phyloP scores from a whole-genome alignment of 1,140 invertebrate genomes.

The Choristoneura fumiferana region DNA sequence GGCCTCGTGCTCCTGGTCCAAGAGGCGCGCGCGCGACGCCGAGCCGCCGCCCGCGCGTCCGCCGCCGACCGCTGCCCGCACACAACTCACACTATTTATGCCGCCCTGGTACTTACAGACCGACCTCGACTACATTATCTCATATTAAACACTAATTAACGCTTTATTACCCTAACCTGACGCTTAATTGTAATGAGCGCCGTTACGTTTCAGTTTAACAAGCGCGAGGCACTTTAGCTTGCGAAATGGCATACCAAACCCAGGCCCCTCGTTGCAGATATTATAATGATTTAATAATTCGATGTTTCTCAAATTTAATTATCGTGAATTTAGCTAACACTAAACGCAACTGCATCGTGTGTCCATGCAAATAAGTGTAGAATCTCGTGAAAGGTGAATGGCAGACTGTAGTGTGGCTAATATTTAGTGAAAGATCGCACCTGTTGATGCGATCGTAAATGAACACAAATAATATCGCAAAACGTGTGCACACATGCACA shows the following conservation, averaged over 20 bases:
- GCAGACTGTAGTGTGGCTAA: constrained; percentile 8
- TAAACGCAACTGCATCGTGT: constrained; percentile 17
- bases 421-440: not conserved
- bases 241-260: too few species aligned
- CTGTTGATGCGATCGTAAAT: not conserved
- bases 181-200: too few species aligned
- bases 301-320: too few species aligned
- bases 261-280: too few species aligned
- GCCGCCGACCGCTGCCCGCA: constrained; percentile 20
- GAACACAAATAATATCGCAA: constrained; percentile 15
- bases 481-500: constrained; percentile 27
- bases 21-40: constrained; percentile 53
- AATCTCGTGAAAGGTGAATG: not conserved
- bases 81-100: not conserved
- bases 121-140: too few species aligned
- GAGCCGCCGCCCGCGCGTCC: constrained; percentile 23
- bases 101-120: not conserved
- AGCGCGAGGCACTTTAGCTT: too few species aligned
- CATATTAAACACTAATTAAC: too few species aligned
- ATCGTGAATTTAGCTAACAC: not conserved
- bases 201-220: too few species aligned
- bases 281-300: too few species aligned
- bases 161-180: too few species aligned
- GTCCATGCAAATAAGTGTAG: constrained; percentile 12
- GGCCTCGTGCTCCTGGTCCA: constrained; percentile 67